These are phyloP conservation scores for Eulemur rubriventer DNA, from an alignment of 2,797 vertebrate genomes.

Conservation along the genomic window DNA sequence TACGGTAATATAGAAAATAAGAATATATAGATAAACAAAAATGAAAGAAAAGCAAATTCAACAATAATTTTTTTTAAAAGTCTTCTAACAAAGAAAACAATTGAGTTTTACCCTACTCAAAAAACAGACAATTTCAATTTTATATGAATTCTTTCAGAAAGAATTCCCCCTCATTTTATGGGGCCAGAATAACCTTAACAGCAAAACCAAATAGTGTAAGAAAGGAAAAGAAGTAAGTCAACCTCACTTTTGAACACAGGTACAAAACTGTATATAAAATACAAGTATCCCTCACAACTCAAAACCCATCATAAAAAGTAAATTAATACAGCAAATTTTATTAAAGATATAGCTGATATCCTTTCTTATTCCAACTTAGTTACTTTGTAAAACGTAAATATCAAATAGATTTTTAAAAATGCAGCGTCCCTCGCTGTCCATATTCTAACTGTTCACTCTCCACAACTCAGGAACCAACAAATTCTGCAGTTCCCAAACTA, in stretches of 20 bases:
- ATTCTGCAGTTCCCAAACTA: background rate
- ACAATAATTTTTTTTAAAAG: background rate
- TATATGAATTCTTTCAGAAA: background rate
- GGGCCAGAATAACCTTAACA: background rate
- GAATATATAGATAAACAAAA: background rate
- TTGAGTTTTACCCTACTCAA: background rate
- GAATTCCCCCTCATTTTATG: background rate
- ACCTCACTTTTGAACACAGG: background rate
- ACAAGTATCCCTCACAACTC: background rate
- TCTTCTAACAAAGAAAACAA: background rate
- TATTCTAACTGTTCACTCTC: background rate
- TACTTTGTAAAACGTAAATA: background rate
- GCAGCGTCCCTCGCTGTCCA: background rate
- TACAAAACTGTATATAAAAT: background rate
- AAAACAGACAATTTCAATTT: background rate
- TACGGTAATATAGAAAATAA: background rate
- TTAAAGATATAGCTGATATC: background rate
- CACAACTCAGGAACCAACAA: background rate
- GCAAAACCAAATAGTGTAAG: background rate
- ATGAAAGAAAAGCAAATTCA: background rate
- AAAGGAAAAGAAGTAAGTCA: background rate
- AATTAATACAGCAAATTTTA: background rate
- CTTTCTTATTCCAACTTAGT: conserved; percentile 1
- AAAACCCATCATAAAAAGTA: background rate
- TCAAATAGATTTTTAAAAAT: background rate